Base-by-base conservation (phyloP, 2,888 invertebrate species). In the Chaetogeoica ovagalla region DNA sequence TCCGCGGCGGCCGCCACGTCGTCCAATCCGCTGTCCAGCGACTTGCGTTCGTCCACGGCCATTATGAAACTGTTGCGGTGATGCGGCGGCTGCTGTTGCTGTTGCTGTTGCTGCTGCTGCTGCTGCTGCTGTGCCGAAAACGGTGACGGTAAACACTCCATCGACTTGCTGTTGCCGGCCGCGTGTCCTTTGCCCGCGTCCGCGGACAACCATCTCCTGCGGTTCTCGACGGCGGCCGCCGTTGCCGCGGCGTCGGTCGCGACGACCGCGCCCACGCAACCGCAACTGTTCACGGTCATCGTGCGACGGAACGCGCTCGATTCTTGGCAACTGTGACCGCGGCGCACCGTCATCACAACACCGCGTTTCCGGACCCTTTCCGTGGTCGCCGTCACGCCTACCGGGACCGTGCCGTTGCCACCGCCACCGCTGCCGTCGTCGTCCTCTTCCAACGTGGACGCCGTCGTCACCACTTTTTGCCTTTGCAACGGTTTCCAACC, bases 271-370 rank as follows among this genome's bases (percentile, higher is more conserved):
- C 30, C 30, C 30, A 30, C n/a, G 62, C 48, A 30, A 6, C 73
- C 30, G 15, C 73, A 85, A 86, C 81, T 84, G 91, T 88, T 84
- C 92, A 88, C 84, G 91, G 91, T 85, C 92, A 92, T 92, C 52
- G 83, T 79, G 37, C 66, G 57, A 5, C 66, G 75, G 21, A 39
- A 59, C 2, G 66, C 82, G 65, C 74, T 81, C 17, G 60, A 43
- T 23, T 81, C 82, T 11, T 82, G 82, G 55, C 72, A 82, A 19
- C 81, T 81, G 77, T 81, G 73, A 13, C 82, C 82, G n/a, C 82
- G 82, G 9, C 62, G 77, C 59, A 65, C 82, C 23, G 17, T 23
- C 39, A 15, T 57, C 39, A 63, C 63, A 23, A 63, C 52, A 2
- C 82, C 52, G 5, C 82, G 66, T 69, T 70, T 70, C 5, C 75